Conservation (phyloP, 2,888 invertebrate species). For the Omphaloscelis lunosa region DNA sequence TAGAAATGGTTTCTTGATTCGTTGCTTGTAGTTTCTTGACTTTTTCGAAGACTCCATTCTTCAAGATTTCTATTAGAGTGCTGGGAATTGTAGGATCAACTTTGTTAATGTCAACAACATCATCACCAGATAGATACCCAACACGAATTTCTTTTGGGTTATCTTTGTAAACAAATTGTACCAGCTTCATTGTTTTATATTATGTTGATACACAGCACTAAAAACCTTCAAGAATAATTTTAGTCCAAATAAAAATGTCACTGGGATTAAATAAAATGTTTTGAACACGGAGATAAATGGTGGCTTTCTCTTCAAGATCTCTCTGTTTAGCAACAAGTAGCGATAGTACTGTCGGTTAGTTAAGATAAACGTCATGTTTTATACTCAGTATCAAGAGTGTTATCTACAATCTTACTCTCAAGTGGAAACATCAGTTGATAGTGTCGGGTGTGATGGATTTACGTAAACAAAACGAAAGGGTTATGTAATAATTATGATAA, state of each 20-base stretch:
- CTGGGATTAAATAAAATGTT: slow-evolving; percentile 55
- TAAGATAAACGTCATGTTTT: slow-evolving; percentile 56
- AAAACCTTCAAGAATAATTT: slow-evolving; percentile 17
- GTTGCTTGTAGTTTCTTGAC: slow-evolving; percentile 67
- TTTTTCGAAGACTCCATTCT: slow-evolving; percentile 74
- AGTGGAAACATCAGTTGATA: slow-evolving; percentile 60
- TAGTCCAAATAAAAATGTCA: slow-evolving; percentile 38
- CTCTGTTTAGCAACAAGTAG: slow-evolving; percentile 59
- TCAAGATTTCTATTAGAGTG: slow-evolving; percentile 84
- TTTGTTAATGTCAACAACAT: slow-evolving; percentile 92
- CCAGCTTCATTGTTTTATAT: slow-evolving; percentile 89
- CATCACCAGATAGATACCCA: slow-evolving; percentile 91
- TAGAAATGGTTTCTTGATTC: slow-evolving; percentile 54
- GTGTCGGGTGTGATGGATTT: slow-evolving; percentile 51
- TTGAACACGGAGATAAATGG: slow-evolving; percentile 47
- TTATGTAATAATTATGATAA: slow-evolving; percentile 30
- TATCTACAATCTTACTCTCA: slow-evolving; percentile 54
- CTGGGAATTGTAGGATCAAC: slow-evolving; percentile 81
- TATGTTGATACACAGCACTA: slow-evolving; percentile 28
- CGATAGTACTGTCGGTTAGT: slow-evolving; percentile 48
- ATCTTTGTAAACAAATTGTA: slow-evolving; percentile 91
- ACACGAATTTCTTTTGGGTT: slow-evolving; percentile 88
- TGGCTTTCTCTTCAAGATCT: slow-evolving; percentile 38
- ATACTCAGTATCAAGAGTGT: slow-evolving; percentile 48
- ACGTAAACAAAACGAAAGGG: slow-evolving; percentile 41